Percentiles rank a stretch among this genome's conserved stretches.
phyloP scores from a whole-genome alignment of 1,140 invertebrate genomes.

The Acyrthosiphon pisum region DNA sequence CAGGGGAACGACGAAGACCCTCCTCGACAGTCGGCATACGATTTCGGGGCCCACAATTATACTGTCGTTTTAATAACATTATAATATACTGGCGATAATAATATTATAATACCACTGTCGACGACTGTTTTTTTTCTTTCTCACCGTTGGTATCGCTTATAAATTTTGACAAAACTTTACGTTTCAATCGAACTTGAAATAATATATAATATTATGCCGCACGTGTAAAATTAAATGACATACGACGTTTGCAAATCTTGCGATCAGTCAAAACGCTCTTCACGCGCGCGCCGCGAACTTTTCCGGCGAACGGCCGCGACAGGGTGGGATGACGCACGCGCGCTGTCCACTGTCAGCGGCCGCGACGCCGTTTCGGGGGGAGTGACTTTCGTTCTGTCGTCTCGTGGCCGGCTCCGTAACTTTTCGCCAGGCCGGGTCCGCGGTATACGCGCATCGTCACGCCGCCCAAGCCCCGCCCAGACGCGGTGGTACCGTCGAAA shows the following conservation, averaged over 20 bases:
- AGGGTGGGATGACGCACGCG: not conserved
- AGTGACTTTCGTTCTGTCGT: conserved; percentile 22
- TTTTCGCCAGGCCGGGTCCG: not conserved
- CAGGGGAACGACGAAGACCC: conserved; percentile 8
- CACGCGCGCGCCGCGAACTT: not conserved
- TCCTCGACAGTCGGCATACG: not conserved
- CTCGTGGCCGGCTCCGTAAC: not conserved
- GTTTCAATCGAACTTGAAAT: not conserved
- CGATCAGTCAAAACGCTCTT: not conserved
- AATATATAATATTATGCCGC: too few relatives aligned
- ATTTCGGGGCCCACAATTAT: not conserved
- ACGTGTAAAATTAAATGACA: not conserved
- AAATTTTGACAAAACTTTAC: not conserved
- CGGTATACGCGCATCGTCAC: not conserved
- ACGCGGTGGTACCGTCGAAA: not conserved
- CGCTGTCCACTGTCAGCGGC: not conserved
- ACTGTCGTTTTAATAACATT: not conserved
- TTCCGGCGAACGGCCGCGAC: not conserved
- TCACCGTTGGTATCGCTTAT: not conserved
- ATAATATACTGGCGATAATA: not conserved
- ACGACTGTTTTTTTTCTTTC: not conserved
- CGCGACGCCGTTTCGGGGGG: not conserved
- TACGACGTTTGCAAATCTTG: not conserved
- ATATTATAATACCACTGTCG: not conserved
- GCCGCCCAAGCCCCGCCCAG: conserved; percentile 38